These are phyloP conservation scores for Junco hyemalis DNA, from an alignment of 2,113 vertebrate genomes.

Conservation along the genomic window DNA sequence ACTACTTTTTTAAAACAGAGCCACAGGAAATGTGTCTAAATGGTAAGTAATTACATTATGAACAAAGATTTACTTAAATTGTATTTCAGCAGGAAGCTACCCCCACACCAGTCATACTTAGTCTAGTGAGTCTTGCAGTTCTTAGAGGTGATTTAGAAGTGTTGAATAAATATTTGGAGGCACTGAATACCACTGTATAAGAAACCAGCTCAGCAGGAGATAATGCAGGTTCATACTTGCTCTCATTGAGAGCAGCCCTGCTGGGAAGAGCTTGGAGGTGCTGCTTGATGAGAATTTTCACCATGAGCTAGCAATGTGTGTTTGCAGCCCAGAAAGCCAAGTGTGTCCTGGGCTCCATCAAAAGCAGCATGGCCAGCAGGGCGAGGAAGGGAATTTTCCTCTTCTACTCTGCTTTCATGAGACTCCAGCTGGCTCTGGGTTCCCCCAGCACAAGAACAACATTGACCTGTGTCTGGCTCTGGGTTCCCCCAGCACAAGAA, in stretches of 20 bases:
- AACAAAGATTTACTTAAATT: background rate
- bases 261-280: background rate
- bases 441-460: background rate
- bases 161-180: background rate
- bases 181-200: background rate
- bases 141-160: background rate
- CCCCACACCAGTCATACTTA: background rate
- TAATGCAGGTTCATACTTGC: background rate
- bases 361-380: background rate
- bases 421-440: background rate
- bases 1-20: background rate
- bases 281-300: background rate
- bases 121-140: background rate
- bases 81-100: background rate
- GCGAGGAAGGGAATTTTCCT: rapidly evolving
- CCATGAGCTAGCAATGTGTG: no score
- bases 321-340: background rate
- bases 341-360: background rate
- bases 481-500: background rate
- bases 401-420: background rate
- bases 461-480: background rate
- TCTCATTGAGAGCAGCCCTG: background rate
- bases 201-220: background rate
- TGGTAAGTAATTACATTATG: background rate
- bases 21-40: background rate